Evolutionary conservation across 1,140 invertebrate genomes (phyloP).

Genomic region (Tetramorium parvispinum): DNA sequence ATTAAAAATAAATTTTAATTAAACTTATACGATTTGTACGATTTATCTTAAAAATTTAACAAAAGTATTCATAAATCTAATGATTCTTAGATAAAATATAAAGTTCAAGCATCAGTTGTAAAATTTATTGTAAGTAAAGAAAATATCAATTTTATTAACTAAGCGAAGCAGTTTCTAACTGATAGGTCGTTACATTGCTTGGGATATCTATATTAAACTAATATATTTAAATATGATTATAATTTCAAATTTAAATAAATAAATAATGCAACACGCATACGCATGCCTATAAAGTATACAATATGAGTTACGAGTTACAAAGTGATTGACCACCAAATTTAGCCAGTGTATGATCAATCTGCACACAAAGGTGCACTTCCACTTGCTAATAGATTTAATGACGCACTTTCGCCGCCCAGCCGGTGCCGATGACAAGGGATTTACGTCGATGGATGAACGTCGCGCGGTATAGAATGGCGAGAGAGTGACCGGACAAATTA

Average conservation of each 20-base stretch:
- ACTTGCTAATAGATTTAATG: constrained; percentile 40
- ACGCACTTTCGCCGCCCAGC: constrained; percentile 29
- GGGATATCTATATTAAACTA: not conserved
- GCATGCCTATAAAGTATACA: not conserved
- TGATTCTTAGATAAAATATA: not conserved
- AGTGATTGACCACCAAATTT: not conserved
- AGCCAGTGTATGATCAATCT: constrained; percentile 43
- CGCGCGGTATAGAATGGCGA: constrained; percentile 46
- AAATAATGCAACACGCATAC: not conserved
- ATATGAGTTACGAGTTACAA: not conserved
- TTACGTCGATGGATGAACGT: constrained; percentile 32
- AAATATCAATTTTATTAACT: not conserved
- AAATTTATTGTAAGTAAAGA: not conserved
- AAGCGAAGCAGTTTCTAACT: not conserved
- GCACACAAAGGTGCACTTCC: constrained; percentile 63
- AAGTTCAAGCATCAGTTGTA: not conserved
- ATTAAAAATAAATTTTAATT: not conserved
- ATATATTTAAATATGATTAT: not conserved
- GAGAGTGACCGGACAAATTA: constrained; percentile 73
- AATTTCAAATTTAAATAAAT: not conserved
- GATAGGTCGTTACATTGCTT: not conserved
- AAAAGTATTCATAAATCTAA: not conserved
- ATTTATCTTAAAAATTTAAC: not conserved
- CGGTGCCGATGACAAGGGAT: not conserved
- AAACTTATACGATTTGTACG: not conserved